Evolutionary conservation across 2,797 vertebrate genomes (phyloP), one percentile per base, ranked within the genome.

Genomic region (Echiichthys vipera): DNA sequence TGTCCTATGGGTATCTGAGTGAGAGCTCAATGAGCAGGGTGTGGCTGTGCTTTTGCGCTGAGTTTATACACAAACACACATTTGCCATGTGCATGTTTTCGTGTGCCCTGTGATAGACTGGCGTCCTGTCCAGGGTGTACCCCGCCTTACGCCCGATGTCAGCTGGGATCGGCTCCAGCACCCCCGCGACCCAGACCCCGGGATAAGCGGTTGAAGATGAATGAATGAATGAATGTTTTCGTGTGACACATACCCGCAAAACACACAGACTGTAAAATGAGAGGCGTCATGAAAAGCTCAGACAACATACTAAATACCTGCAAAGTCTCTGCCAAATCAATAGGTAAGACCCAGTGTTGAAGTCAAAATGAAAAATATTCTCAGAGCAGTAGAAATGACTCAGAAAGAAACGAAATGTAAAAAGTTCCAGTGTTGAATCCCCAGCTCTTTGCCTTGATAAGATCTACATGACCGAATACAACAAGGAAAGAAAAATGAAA

Each of bases 11-110:
- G 20, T 62, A 61, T 62, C 15, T 75, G 36, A 53, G 56, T 24
- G 65, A 67, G 34, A 53, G 45, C n/a, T 76, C 69, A 77, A 81
- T 39, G 49, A 72, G 42, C 77, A 65, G 72, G 73, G 76, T 67
- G 77, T 75, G 73, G 40, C 39, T 45, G 67, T 1, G 7, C 24
- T 64, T 61, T 42, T 8, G 13, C 65, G 59, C n/a, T 20, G 43
- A 47, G 55, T 79, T 84, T 59, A 77, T 43, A 79, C 51, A 65
- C 59, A 61, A 80, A 71, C 68, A 53, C 13, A 58, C 46, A 56
- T 63, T 57, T 62, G 18, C 25, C 36, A n/a, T 63, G 12, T 66
- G 50, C 5, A 1, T 53, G 43, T 72, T 74, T 78, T 32, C 1
- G 3, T 40, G 47, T 58, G 40, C n/a, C n/a, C n/a, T n/a, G n/a